These are phyloP conservation scores for Cuculus canorus DNA, from an alignment of 2,797 vertebrate species.

Conservation along the genomic window DNA sequence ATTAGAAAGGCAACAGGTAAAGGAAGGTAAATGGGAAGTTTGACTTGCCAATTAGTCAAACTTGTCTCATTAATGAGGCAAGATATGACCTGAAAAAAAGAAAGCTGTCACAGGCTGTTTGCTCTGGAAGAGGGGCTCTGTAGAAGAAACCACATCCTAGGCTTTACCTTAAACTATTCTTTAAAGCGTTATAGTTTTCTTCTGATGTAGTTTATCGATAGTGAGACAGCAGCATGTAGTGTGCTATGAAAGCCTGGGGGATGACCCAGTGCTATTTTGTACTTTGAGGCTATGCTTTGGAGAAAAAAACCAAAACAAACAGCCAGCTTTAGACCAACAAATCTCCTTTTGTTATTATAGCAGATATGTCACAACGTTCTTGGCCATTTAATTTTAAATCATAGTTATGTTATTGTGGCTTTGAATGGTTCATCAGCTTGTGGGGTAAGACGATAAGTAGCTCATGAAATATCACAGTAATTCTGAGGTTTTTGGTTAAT, in stretches of 20 bases:
- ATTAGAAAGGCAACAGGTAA: conserved; percentile 19
- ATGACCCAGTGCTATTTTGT: not conserved
- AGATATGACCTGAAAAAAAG: not conserved
- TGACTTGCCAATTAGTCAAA: conserved; percentile 11
- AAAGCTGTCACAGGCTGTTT: not conserved
- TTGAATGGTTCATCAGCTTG: not conserved
- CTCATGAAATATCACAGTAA: not conserved
- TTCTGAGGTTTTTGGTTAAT: not conserved
- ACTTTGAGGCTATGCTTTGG: not conserved
- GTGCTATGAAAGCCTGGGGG: not conserved
- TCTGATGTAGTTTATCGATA: not conserved
- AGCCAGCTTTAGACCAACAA: not conserved
- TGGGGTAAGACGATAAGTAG: not conserved
- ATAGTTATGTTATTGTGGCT: not conserved
- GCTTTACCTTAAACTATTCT: not conserved
- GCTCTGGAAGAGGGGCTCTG: not conserved
- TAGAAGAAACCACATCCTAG: not conserved
- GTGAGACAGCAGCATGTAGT: not conserved
- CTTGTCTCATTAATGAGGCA: not conserved
- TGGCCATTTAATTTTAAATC: not conserved
- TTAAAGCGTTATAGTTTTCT: not conserved
- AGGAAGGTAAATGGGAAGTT: not conserved
- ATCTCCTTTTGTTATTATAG: not conserved
- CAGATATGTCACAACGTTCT: not conserved
- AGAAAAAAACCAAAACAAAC: too few species aligned